Evolutionary conservation across 2,113 vertebrate species (phyloP), one percentile per base, ranked within the genome.

Genomic region (Polyodon spathula): DNA sequence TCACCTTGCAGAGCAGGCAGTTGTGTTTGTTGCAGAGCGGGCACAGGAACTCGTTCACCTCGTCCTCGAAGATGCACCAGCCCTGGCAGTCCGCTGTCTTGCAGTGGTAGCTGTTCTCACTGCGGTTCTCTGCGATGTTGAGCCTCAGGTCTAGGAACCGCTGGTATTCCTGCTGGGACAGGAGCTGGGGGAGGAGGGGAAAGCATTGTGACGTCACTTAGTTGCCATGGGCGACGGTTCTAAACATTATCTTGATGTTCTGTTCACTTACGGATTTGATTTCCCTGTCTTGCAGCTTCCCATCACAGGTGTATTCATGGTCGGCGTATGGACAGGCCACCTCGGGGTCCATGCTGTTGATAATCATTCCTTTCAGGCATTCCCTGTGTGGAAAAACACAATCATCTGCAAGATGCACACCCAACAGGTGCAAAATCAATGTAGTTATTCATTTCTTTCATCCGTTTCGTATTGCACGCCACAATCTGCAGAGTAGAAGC

Each of bases 11-110:
- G 59, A 90, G 75, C 7, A 88, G 71, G 40, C 92, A 94, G 62
- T 66, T 66, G 46, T 62, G 1, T 0, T 59, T 74, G 10, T 8
- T 43, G 11, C 82, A 84, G 62, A 82, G 75, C 0, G 81, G 82
- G 37, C 82, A 84, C 15, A 56, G 37, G 46, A 93, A 94, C 71
- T 89, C 81, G 0, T 94, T 85, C 67, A 93, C 89, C 1, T 91
- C 87, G 0, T 93, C 92, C 77, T 93, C 92, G 8, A 89, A 91
- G 79, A 93, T 85, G 71, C 92, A 94, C 92, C 92, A 94, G 2
- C 91, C 91, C 15, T 70, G 76, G 65, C 92, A 94, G 83, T 94
- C 89, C 0, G 78, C 74, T 0, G 89, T 93, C 81, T 90, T 85
- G 69, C 92, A 94, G 82, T 94, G 92, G 75, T 88, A 94, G 73